These are phyloP conservation scores for Thamnaconus septentrionalis DNA, from an alignment of 2,113 vertebrate genomes.

Conservation along the genomic window DNA sequence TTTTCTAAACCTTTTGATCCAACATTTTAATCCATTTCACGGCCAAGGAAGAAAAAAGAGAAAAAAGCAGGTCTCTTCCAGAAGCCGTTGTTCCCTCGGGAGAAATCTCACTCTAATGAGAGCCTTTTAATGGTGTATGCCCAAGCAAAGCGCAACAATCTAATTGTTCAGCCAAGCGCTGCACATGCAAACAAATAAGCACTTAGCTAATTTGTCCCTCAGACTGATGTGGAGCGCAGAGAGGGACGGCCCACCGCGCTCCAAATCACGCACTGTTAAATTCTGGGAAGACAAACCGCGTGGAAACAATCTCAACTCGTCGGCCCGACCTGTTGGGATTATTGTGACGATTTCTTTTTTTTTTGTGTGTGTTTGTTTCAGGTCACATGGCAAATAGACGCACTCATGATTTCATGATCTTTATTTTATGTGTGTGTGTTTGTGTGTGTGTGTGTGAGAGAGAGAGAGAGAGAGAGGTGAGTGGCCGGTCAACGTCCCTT, in stretches of 20 bases:
- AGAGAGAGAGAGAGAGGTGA: too few relatives aligned
- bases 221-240: slow-evolving; percentile 3
- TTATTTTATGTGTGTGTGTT: too few relatives aligned
- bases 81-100: background rate
- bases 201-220: slow-evolving; percentile 26
- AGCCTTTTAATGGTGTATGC: slow-evolving; percentile 34
- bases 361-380: too few relatives aligned
- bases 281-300: too few relatives aligned
- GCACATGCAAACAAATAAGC: slow-evolving; percentile 41
- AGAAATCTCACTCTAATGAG: slow-evolving; percentile 28
- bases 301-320: too few relatives aligned
- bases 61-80: too few relatives aligned
- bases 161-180: slow-evolving; percentile 47
- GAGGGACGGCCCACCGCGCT: background rate
- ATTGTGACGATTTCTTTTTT: background rate
- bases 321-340: too few relatives aligned
- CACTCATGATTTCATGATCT: too few relatives aligned
- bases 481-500: background rate
- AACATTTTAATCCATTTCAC: background rate
- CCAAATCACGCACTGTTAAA: too few relatives aligned
- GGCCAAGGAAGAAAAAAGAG: too few relatives aligned
- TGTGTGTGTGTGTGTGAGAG: too few relatives aligned
- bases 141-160: slow-evolving; percentile 28
- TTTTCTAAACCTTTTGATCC: background rate
- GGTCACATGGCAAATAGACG: too few relatives aligned